These are phyloP conservation scores for Halcyon leucocephala DNA, from an alignment of 2,797 vertebrate species.

Conservation along the genomic window DNA sequence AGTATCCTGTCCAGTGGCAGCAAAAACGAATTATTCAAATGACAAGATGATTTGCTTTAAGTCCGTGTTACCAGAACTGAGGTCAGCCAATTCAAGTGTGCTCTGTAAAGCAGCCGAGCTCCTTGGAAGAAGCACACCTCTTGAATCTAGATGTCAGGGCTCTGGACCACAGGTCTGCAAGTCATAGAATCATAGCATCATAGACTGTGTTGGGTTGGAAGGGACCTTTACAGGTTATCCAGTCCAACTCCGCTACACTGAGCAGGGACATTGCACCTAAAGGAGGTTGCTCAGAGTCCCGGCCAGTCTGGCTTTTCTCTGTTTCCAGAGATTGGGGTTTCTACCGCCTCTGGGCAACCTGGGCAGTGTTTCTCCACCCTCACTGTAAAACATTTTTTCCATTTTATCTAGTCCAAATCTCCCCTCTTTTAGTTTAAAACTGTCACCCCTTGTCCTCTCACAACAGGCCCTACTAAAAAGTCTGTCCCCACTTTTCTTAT, in stretches of 20 bases:
- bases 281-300: background rate
- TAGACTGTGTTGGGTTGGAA: background rate
- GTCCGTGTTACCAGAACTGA: background rate
- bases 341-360: background rate
- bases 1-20: background rate
- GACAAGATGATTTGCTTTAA: background rate
- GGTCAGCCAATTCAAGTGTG: background rate
- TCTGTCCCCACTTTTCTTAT: background rate
- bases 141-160: background rate
- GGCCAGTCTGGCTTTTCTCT: background rate
- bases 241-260: background rate
- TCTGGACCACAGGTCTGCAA: background rate
- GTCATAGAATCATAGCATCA: background rate
- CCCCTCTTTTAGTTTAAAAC: background rate
- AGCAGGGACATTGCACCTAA: background rate
- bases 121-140: background rate
- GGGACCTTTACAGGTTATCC: background rate
- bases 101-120: background rate
- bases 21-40: background rate
- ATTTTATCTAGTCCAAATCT: background rate
- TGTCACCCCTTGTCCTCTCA: background rate
- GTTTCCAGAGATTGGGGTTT: background rate
- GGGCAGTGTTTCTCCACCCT: background rate
- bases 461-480: background rate
- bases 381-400: background rate